These are phyloP conservation scores for Scaptomyza graminum DNA, from an alignment of 1,140 invertebrate genomes.

Conservation along the genomic window DNA sequence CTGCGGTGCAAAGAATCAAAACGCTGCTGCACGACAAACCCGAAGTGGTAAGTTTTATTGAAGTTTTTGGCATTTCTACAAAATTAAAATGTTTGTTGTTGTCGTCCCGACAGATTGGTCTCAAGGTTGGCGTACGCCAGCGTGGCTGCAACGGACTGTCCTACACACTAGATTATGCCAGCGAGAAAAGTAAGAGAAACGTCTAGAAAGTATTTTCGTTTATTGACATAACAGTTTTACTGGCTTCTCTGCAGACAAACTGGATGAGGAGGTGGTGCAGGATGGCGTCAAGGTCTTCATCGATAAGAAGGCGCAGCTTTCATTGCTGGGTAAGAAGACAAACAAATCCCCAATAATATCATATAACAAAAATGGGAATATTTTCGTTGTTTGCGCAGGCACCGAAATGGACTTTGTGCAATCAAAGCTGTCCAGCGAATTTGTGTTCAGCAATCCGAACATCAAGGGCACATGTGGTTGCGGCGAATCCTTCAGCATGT, in stretches of 20 bases:
- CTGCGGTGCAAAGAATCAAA: slow-evolving; percentile 93
- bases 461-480: slow-evolving; percentile 99
- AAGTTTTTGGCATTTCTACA: slow-evolving; percentile 40
- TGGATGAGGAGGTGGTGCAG: slow-evolving; percentile 99
- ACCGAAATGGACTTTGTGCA: slow-evolving; percentile 99
- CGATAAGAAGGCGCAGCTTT: slow-evolving; percentile 98
- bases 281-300: slow-evolving; percentile 98
- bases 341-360: background rate
- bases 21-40: slow-evolving; percentile 89
- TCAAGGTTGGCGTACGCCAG: slow-evolving; percentile 98
- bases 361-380: background rate
- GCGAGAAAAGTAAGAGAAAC: slow-evolving; percentile 90
- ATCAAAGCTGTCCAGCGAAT: slow-evolving; percentile 95
- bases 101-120: slow-evolving; percentile 88
- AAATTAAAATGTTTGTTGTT: slow-evolving; percentile 38
- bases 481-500: slow-evolving; percentile 99
- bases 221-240: background rate
- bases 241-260: slow-evolving; percentile 85
- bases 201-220: background rate
- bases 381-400: slow-evolving; percentile 85
- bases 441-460: slow-evolving; percentile 99
- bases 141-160: slow-evolving; percentile 99
- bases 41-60: slow-evolving; percentile 87
- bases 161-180: slow-evolving; percentile 98
- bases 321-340: slow-evolving; percentile 91